Conservation (phyloP, 2,888 invertebrate species). For the Plebejus argus region DNA sequence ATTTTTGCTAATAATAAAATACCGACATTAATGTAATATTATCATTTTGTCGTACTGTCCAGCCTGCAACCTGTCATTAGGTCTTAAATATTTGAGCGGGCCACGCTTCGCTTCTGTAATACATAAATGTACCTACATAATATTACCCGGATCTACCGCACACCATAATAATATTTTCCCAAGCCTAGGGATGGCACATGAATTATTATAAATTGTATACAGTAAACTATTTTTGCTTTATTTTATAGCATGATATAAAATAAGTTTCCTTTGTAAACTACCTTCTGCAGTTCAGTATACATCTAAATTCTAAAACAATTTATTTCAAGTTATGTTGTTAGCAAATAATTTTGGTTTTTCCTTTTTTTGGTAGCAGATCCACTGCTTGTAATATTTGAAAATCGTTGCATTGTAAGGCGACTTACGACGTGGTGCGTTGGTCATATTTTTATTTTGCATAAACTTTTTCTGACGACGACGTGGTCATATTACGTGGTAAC, state of each 20-base stretch:
- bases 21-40: background rate
- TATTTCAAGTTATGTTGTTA: too few species aligned
- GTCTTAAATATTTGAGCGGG: slow-evolving; percentile 40
- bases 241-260: background rate
- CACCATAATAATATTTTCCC: slow-evolving; percentile 35
- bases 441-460: slow-evolving; percentile 37
- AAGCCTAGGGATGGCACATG: slow-evolving; percentile 30
- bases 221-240: background rate
- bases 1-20: background rate
- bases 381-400: slow-evolving; percentile 36
- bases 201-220: background rate
- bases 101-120: slow-evolving; percentile 36
- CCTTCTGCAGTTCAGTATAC: too few species aligned
- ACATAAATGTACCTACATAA: slow-evolving; percentile 35
- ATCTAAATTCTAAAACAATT: too few species aligned
- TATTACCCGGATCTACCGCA: slow-evolving; percentile 31
- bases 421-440: slow-evolving; percentile 34
- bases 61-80: slow-evolving; percentile 38
- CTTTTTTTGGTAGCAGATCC: background rate
- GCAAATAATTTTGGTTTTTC: too few species aligned
- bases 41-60: background rate
- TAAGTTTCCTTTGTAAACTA: too few species aligned
- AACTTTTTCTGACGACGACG: slow-evolving; percentile 37
- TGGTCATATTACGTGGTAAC: too few species aligned
- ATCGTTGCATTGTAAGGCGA: background rate